Percentiles rank a stretch among this genome's conserved stretches.
These are phyloP conservation scores for Pachymerium ferrugineum DNA, from an alignment of 2,888 invertebrate species.

Conservation along the genomic window DNA sequence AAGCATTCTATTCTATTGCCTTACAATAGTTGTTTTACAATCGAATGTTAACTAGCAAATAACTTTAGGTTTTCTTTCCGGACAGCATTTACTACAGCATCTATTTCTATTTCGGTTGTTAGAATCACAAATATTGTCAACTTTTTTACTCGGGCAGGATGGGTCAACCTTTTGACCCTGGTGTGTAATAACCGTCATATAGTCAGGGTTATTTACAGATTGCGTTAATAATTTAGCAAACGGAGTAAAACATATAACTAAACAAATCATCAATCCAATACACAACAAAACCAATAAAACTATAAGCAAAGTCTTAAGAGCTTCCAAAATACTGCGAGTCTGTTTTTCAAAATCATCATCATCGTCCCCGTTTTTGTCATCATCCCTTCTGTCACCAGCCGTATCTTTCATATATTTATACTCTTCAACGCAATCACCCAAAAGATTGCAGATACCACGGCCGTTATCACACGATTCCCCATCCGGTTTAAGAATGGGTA, in stretches of 20 bases:
- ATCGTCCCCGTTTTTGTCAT: too few species aligned
- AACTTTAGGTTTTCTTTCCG: too few species aligned
- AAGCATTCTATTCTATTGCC: too few species aligned
- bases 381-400: background rate
- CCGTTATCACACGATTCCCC: background rate
- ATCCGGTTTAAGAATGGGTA: background rate
- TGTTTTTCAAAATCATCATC: background rate
- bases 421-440: background rate
- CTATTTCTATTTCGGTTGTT: too few species aligned
- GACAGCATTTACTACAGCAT: too few species aligned
- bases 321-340: too few species aligned
- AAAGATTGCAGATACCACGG: background rate
- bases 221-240: background rate
- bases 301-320: background rate
- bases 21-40: too few species aligned
- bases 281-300: background rate
- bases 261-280: background rate
- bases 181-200: too few species aligned
- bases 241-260: background rate
- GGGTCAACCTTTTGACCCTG: too few species aligned
- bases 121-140: too few species aligned
- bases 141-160: too few species aligned
- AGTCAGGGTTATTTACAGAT: background rate
- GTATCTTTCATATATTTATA: background rate
- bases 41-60: too few species aligned